Conservation (phyloP, 2,888 invertebrate genomes). For the Drosophila nr. perissopoda region DNA sequence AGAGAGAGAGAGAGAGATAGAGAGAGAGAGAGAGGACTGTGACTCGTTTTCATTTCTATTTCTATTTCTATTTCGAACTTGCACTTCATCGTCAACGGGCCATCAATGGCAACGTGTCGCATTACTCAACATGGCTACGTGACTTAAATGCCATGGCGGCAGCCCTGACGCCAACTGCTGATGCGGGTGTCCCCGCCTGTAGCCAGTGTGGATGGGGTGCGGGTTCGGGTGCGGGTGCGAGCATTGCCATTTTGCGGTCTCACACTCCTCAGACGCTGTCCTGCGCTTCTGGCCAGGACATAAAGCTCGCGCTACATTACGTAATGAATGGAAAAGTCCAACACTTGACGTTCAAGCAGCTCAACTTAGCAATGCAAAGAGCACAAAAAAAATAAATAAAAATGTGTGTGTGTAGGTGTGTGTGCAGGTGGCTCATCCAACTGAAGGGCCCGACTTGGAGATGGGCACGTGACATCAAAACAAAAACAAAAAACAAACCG, state of each 20-base stretch:
- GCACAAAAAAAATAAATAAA: conserved; percentile 20
- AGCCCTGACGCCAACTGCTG: conserved; percentile 1
- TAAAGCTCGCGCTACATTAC: conserved; percentile 66
- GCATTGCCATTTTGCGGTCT: conserved; percentile 62
- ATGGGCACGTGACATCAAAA: conserved; percentile 46
- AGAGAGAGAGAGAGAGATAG: background rate
- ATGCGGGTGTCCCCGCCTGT: background rate
- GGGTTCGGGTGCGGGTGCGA: background rate
- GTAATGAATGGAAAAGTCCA: conserved; percentile 67
- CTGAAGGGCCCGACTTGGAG: conserved; percentile 6
- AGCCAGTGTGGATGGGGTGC: background rate
- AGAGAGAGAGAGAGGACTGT: conserved; percentile 1
- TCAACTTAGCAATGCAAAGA: conserved; percentile 63
- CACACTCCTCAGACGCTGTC: background rate
- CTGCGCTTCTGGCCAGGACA: conserved; percentile 43
- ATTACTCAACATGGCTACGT: conserved; percentile 80
- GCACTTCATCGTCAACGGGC: conserved; percentile 80
- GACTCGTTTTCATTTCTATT: conserved; percentile 47
- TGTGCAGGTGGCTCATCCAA: background rate
- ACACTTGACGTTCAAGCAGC: conserved; percentile 47
- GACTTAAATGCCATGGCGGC: conserved; percentile 73
- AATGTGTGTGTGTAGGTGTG: conserved; percentile 1
- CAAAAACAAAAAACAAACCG: background rate
- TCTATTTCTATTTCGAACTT: conserved; percentile 71
- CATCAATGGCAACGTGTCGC: conserved; percentile 80